A percentile compares a stretch with the other conserved stretches of the same genome.
These are phyloP conservation scores for Rhynchotus rufescens DNA, from an alignment of 2,797 vertebrate genomes.

Conservation along the genomic window DNA sequence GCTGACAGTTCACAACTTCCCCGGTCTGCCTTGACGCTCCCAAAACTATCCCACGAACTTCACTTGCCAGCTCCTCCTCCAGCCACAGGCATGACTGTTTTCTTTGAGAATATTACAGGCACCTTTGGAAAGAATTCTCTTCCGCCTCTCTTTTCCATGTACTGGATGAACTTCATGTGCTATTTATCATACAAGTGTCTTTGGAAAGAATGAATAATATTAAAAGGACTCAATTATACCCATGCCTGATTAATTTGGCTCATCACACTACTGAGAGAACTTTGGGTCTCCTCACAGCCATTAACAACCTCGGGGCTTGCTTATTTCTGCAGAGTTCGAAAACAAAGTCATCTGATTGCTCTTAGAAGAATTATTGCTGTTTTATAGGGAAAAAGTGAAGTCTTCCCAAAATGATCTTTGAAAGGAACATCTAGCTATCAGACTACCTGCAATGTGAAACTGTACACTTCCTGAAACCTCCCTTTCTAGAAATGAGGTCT, in stretches of 20 bases:
- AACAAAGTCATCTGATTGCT: background rate
- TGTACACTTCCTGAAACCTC: background rate
- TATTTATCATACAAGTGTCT: background rate
- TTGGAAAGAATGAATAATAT: background rate
- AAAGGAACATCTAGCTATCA: background rate
- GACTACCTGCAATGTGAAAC: background rate
- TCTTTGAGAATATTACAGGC: conserved; percentile 2
- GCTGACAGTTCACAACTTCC: background rate
- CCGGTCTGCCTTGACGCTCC: background rate
- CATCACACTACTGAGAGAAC: background rate
- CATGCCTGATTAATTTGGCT: background rate
- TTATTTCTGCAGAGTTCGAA: background rate
- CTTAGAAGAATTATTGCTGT: background rate
- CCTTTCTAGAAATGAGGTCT: background rate
- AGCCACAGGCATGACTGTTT: background rate
- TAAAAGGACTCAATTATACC: background rate
- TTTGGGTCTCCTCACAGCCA: background rate
- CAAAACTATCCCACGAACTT: background rate
- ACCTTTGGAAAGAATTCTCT: background rate
- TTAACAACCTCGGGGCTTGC: background rate
- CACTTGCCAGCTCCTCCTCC: background rate
- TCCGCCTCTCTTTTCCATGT: background rate
- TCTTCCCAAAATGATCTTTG: background rate
- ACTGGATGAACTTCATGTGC: background rate
- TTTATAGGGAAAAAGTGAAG: background rate